A percentile compares a stretch with the other conserved stretches of the same genome.
Conservation (phyloP, 1,140 invertebrate genomes). For the Asbolus verrucosus region DNA sequence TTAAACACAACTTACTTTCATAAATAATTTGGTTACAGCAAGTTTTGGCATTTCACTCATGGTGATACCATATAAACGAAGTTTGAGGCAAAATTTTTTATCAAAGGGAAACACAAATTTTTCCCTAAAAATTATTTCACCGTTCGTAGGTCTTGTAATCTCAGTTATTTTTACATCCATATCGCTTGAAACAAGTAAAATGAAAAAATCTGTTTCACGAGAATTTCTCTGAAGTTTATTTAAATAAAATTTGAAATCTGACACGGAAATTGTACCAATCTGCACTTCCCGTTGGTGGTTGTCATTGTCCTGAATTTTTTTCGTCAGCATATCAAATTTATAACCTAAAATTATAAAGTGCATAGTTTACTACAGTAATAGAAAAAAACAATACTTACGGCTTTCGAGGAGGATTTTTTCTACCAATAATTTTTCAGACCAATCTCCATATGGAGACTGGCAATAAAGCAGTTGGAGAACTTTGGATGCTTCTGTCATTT, state of each 20-base stretch:
- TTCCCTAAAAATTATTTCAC: conserved; percentile 2
- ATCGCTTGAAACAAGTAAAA: conserved; percentile 1
- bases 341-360: background rate
- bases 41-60: conserved; percentile 2
- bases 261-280: background rate
- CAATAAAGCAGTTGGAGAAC: background rate
- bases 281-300: no score
- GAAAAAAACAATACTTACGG: conserved; percentile 22
- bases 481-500: conserved; percentile 30
- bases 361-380: background rate
- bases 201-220: conserved; percentile 12
- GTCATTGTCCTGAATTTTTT: background rate
- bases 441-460: background rate
- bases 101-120: conserved; percentile 1
- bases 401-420: conserved; percentile 10
- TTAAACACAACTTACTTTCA: no score
- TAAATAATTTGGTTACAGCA: no score
- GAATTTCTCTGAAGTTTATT: background rate
- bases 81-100: conserved; percentile 8
- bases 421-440: conserved; percentile 3
- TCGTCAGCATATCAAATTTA: conserved; percentile 1
- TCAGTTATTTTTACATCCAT: conserved; percentile 13
- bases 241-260: conserved; percentile 12
- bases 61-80: background rate
- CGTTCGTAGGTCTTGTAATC: background rate